These are phyloP conservation scores for Threskiornis aethiopicus DNA, from an alignment of 2,797 vertebrate genomes.

Conservation along the genomic window DNA sequence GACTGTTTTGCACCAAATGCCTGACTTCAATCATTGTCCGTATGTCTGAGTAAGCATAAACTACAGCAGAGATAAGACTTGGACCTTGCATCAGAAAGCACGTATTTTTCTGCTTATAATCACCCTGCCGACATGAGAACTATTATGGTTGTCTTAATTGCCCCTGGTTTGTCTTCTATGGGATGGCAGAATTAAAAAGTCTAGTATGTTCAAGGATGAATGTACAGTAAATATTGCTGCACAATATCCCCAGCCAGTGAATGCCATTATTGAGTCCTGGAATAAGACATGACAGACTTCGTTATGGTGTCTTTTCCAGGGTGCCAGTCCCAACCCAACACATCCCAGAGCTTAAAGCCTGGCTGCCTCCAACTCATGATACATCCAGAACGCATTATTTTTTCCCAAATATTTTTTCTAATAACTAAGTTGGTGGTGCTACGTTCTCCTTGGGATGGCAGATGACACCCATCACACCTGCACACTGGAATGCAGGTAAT, in stretches of 20 bases:
- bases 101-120: background rate
- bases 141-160: background rate
- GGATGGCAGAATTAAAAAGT: background rate
- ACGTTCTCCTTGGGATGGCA: background rate
- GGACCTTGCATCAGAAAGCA: background rate
- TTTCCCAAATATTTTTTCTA: background rate
- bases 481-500: background rate
- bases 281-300: background rate
- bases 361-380: background rate
- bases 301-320: background rate
- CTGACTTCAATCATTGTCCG: background rate
- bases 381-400: rapidly evolving
- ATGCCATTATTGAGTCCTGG: background rate
- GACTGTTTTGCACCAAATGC: background rate
- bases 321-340: background rate
- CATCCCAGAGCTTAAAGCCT: background rate
- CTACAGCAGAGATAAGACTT: background rate
- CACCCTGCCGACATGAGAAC: background rate
- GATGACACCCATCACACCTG: background rate
- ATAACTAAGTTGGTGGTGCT: background rate
- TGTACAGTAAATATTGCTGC: background rate
- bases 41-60: background rate
- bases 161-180: background rate
- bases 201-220: background rate
- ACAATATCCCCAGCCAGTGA: background rate